These are phyloP conservation scores for Axea sp. DNA, from an alignment of 2,888 invertebrate genomes.

Conservation along the genomic window DNA sequence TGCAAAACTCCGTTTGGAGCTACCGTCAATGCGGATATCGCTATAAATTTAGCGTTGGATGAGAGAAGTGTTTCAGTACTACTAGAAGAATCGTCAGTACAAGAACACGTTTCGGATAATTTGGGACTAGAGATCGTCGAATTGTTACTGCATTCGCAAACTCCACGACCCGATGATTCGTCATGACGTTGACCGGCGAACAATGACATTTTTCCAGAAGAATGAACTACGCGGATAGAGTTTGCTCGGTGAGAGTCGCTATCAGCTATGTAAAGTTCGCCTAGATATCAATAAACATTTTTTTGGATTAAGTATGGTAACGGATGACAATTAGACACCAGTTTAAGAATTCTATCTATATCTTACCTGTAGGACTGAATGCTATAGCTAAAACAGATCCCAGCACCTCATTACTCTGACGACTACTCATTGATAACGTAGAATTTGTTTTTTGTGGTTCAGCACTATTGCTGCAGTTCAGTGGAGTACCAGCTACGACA, in stretches of 20 bases:
- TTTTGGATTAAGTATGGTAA: no score
- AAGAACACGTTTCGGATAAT: constrained; percentile 80
- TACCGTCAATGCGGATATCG: constrained; percentile 93
- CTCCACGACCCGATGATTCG: constrained; percentile 64
- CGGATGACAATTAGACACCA: no score
- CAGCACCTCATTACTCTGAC: constrained; percentile 85
- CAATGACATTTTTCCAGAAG: constrained; percentile 93
- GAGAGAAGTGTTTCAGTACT: constrained; percentile 92
- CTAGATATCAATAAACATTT: no score
- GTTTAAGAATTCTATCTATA: no score
- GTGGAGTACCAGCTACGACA: constrained; percentile 95
- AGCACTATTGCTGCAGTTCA: constrained; percentile 88
- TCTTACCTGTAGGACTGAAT: constrained; percentile 89
- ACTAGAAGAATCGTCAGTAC: constrained; percentile 84
- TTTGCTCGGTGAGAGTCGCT: constrained; percentile 93
- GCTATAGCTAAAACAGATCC: constrained; percentile 94
- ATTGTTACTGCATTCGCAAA: constrained; percentile 74
- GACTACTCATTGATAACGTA: constrained; percentile 80
- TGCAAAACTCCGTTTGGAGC: constrained; percentile 97
- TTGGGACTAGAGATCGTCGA: constrained; percentile 73
- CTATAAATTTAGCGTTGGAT: constrained; percentile 93
- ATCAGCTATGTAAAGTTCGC: constrained; percentile 95
- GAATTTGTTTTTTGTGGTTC: constrained; percentile 70
- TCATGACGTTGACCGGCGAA: constrained; percentile 94
- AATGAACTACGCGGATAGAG: constrained; percentile 91